phyloP scores from a whole-genome alignment of 2,113 vertebrate genomes.

The Sterna hirundo region DNA sequence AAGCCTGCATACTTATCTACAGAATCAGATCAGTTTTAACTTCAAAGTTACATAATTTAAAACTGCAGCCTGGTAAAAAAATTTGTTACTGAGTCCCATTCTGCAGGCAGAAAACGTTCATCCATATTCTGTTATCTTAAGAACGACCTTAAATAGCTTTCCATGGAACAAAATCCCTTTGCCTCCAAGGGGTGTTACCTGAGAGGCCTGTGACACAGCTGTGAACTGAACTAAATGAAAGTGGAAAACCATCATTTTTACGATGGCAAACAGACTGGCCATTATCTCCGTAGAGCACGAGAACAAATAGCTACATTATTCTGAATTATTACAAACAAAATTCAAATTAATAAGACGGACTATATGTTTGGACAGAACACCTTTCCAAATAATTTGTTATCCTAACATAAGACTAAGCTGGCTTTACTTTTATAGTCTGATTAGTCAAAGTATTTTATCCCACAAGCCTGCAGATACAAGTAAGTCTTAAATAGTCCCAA shows the following conservation, averaged over 20 bases:
- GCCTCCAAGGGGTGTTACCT: background rate
- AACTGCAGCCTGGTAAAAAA: background rate
- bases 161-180: background rate
- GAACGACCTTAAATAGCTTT: background rate
- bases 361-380: background rate
- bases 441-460: background rate
- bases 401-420: background rate
- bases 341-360: background rate
- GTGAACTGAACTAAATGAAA: background rate
- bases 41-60: background rate
- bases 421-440: background rate
- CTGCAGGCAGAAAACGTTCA: background rate
- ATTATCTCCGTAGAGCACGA: background rate
- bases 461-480: background rate
- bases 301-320: background rate
- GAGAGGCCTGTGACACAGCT: background rate
- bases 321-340: background rate
- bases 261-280: background rate
- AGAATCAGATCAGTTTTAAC: background rate
- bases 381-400: background rate
- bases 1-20: background rate
- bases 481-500: background rate
- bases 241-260: background rate
- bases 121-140: background rate
- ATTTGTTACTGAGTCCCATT: background rate